phyloP scores from a whole-genome alignment of 1,140 invertebrate species.

The Lepidurus packardi region DNA sequence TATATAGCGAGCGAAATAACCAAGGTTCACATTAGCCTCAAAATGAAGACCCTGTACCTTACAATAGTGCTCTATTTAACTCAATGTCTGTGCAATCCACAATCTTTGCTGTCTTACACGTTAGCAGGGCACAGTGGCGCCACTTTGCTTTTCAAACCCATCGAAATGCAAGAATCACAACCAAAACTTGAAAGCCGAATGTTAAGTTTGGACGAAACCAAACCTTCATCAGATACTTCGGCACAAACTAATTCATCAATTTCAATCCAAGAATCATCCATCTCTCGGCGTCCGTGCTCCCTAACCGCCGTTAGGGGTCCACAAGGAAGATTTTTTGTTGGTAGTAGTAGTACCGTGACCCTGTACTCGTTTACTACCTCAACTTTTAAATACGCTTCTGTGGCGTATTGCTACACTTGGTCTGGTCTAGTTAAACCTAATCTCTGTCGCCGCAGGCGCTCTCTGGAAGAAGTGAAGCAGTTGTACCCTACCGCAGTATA shows the following conservation, averaged over 20 bases:
- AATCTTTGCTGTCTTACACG: conserved; percentile 1
- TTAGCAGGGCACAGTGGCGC: background rate
- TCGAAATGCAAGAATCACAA: background rate
- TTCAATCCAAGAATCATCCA: background rate
- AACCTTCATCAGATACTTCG: background rate
- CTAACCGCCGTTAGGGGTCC: background rate
- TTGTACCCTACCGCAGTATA: background rate
- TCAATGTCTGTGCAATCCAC: background rate
- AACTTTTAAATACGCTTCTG: background rate
- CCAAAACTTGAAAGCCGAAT: background rate
- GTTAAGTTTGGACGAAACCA: background rate
- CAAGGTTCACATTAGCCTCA: background rate
- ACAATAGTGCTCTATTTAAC: background rate
- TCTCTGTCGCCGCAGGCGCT: conserved; percentile 2
- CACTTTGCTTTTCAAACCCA: background rate
- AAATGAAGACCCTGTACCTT: background rate
- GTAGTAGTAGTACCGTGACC: background rate
- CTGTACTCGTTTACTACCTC: background rate
- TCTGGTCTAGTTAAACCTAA: background rate
- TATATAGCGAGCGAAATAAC: background rate
- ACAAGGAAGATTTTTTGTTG: background rate
- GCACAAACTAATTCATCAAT: background rate
- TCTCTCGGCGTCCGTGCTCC: background rate
- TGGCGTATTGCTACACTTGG: background rate
- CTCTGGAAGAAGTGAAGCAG: background rate